Percentiles rank a stretch among this genome's conserved stretches.
Evolutionary conservation across 2,797 vertebrate species (phyloP).

Genomic region (Pogoniulus pusillus): DNA sequence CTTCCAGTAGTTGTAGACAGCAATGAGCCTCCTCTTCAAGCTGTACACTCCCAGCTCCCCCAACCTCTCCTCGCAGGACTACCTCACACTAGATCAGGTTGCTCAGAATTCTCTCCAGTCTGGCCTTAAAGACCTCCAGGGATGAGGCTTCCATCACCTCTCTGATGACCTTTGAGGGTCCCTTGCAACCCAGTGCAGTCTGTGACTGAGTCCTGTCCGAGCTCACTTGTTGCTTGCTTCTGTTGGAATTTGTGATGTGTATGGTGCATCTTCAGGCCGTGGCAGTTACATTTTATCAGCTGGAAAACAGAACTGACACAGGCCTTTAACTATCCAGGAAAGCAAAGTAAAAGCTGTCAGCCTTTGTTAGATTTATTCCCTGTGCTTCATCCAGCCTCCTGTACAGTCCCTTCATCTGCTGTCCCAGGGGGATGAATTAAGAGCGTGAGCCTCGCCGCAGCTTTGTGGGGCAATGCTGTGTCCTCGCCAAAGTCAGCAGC

Average conservation of each 20-base stretch:
- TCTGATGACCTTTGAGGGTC: no score
- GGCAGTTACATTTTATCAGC: slow-evolving; percentile 12
- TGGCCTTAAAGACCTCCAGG: no score
- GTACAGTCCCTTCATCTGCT: neutral
- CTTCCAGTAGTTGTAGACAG: no score
- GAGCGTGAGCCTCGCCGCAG: neutral
- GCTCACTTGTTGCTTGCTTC: neutral
- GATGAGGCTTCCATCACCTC: no score
- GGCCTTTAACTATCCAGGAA: slow-evolving; percentile 37
- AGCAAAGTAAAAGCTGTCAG: slow-evolving; percentile 10
- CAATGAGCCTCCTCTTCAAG: no score
- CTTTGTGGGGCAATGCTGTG: neutral
- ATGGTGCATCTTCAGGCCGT: neutral
- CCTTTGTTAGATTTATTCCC: slow-evolving; percentile 3
- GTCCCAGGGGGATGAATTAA: slow-evolving; percentile 10
- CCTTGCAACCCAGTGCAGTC: no score
- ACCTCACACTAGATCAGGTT: no score
- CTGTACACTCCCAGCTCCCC: no score
- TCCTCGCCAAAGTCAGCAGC: neutral
- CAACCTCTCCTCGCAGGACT: no score
- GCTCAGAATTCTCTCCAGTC: no score
- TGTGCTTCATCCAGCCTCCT: neutral
- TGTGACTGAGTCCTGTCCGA: neutral
- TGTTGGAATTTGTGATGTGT: slow-evolving; percentile 1
- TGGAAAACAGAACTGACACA: slow-evolving; percentile 38